A percentile compares a stretch with the other conserved stretches of the same genome.
These are phyloP conservation scores for Drosophila merina DNA, from an alignment of 2,888 invertebrate species.

Conservation along the genomic window DNA sequence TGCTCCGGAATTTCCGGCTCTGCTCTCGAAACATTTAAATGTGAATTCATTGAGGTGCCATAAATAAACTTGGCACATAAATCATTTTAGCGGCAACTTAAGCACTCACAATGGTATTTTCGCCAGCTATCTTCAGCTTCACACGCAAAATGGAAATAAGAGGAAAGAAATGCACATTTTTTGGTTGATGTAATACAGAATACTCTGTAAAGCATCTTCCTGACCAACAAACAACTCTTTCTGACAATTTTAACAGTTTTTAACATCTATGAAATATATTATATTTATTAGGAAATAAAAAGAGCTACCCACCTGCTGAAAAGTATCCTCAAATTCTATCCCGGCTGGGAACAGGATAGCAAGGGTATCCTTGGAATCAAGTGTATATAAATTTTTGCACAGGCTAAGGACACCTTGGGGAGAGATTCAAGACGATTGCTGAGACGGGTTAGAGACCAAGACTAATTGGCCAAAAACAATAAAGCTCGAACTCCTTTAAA, in stretches of 20 bases:
- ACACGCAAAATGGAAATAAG: slow-evolving; percentile 11
- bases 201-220: slow-evolving; percentile 3
- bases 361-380: slow-evolving; percentile 5
- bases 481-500: slow-evolving; percentile 34
- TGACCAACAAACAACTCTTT: too few relatives aligned
- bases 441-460: slow-evolving; percentile 41
- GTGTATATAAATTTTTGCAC: slow-evolving; percentile 30
- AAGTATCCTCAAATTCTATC: too few relatives aligned
- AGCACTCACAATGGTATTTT: slow-evolving; percentile 38
- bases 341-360: not conserved
- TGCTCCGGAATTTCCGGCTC: slow-evolving; percentile 19
- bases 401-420: slow-evolving; percentile 64
- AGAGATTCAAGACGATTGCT: slow-evolving; percentile 65
- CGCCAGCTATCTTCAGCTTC: slow-evolving; percentile 28
- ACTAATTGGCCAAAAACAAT: slow-evolving; percentile 54
- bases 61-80: slow-evolving; percentile 63
- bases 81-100: slow-evolving; percentile 59
- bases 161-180: not conserved
- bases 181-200: not conserved
- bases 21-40: slow-evolving; percentile 52
- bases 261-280: too few relatives aligned
- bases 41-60: slow-evolving; percentile 66
- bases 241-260: too few relatives aligned
- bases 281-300: too few relatives aligned
- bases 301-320: too few relatives aligned